Conservation (phyloP, 2,797 vertebrate species). For the Mallotus villosus region DNA sequence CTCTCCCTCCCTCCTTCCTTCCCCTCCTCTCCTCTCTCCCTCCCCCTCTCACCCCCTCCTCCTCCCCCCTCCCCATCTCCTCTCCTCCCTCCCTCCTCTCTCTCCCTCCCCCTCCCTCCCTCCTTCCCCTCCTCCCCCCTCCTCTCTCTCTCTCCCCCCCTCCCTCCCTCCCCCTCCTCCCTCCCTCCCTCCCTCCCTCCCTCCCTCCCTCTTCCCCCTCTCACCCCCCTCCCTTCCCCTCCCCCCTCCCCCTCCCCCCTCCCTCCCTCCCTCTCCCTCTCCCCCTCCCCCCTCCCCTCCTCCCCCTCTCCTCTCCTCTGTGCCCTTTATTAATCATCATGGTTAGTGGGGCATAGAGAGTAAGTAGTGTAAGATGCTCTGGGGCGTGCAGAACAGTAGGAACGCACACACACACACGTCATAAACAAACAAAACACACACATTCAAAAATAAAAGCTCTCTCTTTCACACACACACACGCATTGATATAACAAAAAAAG, state of each 20-base stretch:
- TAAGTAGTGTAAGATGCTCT: slow-evolving; percentile 59
- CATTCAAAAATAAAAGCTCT: slow-evolving; percentile 11
- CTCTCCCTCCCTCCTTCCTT: no score
- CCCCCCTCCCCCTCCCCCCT: slow-evolving; percentile 30
- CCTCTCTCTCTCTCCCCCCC: no score
- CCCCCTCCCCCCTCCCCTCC: slow-evolving; percentile 18
- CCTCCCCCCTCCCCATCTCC: no score
- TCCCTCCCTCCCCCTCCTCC: no score
- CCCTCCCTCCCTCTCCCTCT: background rate
- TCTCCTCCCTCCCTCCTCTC: no score
- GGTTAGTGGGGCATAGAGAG: slow-evolving; percentile 69
- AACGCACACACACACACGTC: slow-evolving; percentile 31
- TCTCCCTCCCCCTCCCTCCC: no score
- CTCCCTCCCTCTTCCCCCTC: no score
- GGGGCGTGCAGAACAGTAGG: slow-evolving; percentile 46
- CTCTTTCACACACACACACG: slow-evolving; percentile 12
- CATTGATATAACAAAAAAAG: slow-evolving; percentile 13
- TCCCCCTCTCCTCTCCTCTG: slow-evolving; percentile 34
- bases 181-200: no score
- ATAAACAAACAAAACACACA: slow-evolving; percentile 5
- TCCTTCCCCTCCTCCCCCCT: no score
- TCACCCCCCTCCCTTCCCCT: background rate
- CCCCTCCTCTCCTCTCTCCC: no score
- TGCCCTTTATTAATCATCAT: slow-evolving; percentile 74
- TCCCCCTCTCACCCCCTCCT: no score